These are phyloP conservation scores for Strigamia maritima DNA, from an alignment of 2,888 invertebrate genomes.

Conservation along the genomic window DNA sequence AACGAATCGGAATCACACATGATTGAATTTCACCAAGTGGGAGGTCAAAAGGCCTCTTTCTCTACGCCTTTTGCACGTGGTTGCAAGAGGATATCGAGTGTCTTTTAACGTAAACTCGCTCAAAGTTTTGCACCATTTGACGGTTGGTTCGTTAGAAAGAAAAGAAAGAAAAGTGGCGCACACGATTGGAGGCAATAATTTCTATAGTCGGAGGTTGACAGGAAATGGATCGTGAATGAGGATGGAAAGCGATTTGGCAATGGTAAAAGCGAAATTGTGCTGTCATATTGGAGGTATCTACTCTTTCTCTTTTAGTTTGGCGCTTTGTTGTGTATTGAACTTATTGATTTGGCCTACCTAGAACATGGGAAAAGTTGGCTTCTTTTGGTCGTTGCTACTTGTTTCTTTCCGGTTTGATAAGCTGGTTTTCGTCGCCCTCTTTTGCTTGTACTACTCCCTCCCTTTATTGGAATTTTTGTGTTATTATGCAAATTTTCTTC, in stretches of 20 bases:
- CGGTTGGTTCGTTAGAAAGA: background rate
- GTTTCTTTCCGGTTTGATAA: slow-evolving; percentile 25
- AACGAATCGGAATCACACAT: slow-evolving; percentile 34
- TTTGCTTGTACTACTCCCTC: background rate
- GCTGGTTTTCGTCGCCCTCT: background rate
- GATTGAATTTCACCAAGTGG: slow-evolving; percentile 34
- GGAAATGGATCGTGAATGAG: slow-evolving; percentile 1
- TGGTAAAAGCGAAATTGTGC: slow-evolving; percentile 10
- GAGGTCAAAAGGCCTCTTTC: slow-evolving; percentile 14
- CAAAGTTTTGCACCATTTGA: slow-evolving; percentile 3
- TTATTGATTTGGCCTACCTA: slow-evolving; percentile 13
- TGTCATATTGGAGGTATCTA: slow-evolving; percentile 27
- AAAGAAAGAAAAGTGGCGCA: background rate
- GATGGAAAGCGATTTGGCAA: slow-evolving; percentile 12
- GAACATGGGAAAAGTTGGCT: slow-evolving; percentile 13
- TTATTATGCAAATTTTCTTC: slow-evolving; percentile 30
- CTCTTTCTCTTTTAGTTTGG: background rate
- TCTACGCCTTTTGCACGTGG: slow-evolving; percentile 22
- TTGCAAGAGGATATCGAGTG: background rate
- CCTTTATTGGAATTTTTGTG: slow-evolving; percentile 31
- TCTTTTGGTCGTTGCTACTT: slow-evolving; percentile 12
- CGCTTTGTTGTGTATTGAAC: slow-evolving; percentile 26
- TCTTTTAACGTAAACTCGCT: background rate
- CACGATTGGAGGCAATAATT: background rate
- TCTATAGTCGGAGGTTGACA: background rate